Percentiles rank a stretch among this genome's conserved stretches.
These are phyloP conservation scores for Coenonympha arcania DNA, from an alignment of 2,888 invertebrate species.

Conservation along the genomic window DNA sequence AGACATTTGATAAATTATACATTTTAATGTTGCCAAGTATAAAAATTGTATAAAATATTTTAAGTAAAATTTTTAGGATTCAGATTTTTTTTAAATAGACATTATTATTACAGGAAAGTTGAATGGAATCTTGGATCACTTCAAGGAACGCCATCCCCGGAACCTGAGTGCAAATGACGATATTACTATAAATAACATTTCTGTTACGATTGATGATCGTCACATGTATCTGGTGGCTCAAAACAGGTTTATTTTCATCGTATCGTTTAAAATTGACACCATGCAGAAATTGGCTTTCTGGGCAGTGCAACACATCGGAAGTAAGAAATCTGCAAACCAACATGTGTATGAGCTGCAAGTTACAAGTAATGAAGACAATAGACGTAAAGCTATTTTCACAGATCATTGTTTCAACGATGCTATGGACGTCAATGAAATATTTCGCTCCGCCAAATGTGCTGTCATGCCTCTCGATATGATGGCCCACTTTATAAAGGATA, in stretches of 20 bases:
- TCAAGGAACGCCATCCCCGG: constrained; percentile 51
- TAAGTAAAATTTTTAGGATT: no score
- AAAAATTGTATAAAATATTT: no score
- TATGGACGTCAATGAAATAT: constrained; percentile 53
- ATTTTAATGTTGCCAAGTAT: no score
- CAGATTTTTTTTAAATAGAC: neutral
- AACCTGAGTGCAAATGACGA: constrained; percentile 46
- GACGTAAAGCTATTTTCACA: constrained; percentile 48
- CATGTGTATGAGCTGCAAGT: constrained; percentile 59
- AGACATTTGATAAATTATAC: no score
- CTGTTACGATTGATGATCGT: constrained; percentile 40
- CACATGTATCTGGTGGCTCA: constrained; percentile 47
- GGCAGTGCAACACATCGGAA: constrained; percentile 57
- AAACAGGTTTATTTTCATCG: constrained; percentile 50
- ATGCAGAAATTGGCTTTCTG: constrained; percentile 57
- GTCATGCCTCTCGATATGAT: constrained; percentile 49
- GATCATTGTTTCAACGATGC: constrained; percentile 61
- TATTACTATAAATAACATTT: constrained; percentile 34
- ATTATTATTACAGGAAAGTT: constrained; percentile 44
- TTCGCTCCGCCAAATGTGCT: constrained; percentile 52
- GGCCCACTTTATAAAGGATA: constrained; percentile 47
- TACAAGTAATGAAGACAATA: constrained; percentile 46
- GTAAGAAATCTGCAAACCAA: constrained; percentile 48
- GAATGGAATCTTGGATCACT: constrained; percentile 55
- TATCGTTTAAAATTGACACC: constrained; percentile 45